Percentiles rank a stretch among this genome's conserved stretches.
Conservation (phyloP, 2,797 vertebrate genomes). For the Pachyuromys duprasi region DNA sequence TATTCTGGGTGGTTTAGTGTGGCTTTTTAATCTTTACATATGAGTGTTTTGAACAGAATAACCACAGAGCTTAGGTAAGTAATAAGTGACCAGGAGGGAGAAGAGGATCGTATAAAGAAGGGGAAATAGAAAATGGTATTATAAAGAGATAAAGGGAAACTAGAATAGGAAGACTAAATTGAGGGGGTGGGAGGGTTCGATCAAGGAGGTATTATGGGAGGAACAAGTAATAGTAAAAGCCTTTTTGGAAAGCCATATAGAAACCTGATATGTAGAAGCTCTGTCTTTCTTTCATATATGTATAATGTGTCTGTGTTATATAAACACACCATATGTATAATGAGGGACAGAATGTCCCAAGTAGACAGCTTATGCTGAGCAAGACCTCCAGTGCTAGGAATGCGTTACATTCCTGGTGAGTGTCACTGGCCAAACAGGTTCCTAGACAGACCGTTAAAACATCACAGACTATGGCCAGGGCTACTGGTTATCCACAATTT, state of each 20-base stretch:
- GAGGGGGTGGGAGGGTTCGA: background rate
- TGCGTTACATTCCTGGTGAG: background rate
- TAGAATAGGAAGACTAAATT: background rate
- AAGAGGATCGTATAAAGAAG: background rate
- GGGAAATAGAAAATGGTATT: background rate
- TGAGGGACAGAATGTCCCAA: background rate
- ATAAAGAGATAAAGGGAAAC: background rate
- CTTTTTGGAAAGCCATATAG: background rate
- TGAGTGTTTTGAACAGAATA: background rate
- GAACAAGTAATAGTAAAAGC: background rate
- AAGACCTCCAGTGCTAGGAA: too few relatives aligned
- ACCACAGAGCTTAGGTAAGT: too few relatives aligned
- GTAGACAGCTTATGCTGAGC: background rate
- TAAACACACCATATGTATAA: background rate
- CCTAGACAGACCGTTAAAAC: background rate
- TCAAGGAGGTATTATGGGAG: background rate
- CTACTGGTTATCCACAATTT: background rate
- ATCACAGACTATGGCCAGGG: background rate
- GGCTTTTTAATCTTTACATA: background rate
- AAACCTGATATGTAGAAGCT: background rate
- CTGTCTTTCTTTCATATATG: too few relatives aligned
- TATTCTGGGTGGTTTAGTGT: background rate
- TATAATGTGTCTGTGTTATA: background rate
- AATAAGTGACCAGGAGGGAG: background rate
- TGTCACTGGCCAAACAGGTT: background rate